Base-by-base conservation (phyloP, 2,113 vertebrate species). In the Syngnathus typhle region DNA sequence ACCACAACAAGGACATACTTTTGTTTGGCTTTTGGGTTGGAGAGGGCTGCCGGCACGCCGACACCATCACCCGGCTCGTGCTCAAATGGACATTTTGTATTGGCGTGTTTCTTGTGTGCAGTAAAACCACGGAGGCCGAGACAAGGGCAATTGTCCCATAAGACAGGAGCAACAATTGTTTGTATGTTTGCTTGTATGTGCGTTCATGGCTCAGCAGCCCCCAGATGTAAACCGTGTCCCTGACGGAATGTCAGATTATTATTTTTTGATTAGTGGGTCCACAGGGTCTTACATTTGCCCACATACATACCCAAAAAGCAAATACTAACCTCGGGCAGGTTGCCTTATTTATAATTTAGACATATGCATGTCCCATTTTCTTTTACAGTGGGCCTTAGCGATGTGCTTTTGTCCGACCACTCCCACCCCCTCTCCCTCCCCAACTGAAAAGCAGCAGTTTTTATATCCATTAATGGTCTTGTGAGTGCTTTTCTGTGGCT, bases 61-160 rank as follows among this genome's bases (percentile, higher is more conserved):
- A 84, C 81, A 84, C 81, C 73, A 77, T 78, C 75, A 78, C 81
- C 77, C 80, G 70, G 76, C 73, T 74, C 71, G 80, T 27, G 74
- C 81, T 87, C 81, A 85, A 87, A 85, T 89, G 83, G 77, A 82
- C 86, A 88, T 90, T 88, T 90, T 90, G 88, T 88, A 78, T 83
- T 83, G 71, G 82, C 85, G 75, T 88, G 61, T 82, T 81, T 85
- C 79, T 88, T 87, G 85, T 81, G 82, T 68, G 74, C 70, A 74
- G 77, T 84, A 71, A 83, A 85, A 81, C 77, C 73, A 78, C 78
- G 75, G 72, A 73, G 67, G 63, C 38, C 74, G 70, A 86, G 83
- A 90, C 82, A 72, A 86, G 86, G 73, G 67, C 82, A 79, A 88
- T 90, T 90, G 88, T 90, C 73, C 78, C 67, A 65, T 39, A 55